Evolutionary conservation across 2,797 vertebrate species (phyloP).

Genomic region (Meriones psammophilus): DNA sequence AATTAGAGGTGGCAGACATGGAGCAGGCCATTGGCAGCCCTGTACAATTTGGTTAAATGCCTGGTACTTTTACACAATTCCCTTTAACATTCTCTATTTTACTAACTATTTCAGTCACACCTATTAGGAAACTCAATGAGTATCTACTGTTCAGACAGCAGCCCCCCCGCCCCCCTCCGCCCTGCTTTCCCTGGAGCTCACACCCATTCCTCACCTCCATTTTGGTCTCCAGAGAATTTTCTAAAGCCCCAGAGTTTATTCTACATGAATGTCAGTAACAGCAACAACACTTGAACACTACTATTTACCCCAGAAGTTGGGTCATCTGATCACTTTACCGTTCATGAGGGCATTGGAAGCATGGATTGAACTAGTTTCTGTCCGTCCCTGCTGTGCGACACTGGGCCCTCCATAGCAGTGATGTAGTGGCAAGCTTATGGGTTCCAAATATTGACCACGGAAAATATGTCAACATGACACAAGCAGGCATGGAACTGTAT

Average conservation of each 20-base stretch:
- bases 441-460: not conserved
- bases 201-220: not conserved
- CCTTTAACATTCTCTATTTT: slow-evolving; percentile 42
- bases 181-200: not conserved
- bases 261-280: not conserved
- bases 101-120: slow-evolving; percentile 54
- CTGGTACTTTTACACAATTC: slow-evolving; percentile 57
- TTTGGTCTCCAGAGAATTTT: not conserved
- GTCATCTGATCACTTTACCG: not conserved
- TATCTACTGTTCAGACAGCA: not conserved
- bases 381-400: too few species aligned
- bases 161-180: too few species aligned
- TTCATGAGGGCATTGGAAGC: not conserved
- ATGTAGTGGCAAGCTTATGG: not conserved
- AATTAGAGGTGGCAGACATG: slow-evolving; percentile 73
- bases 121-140: not conserved
- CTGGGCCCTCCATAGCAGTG: not conserved
- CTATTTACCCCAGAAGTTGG: slow-evolving; percentile 5
- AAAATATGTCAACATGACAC: not conserved
- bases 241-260: not conserved
- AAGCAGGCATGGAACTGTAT: not conserved
- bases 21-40: slow-evolving; percentile 63
- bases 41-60: slow-evolving; percentile 64
- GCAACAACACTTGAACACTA: not conserved
- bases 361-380: not conserved